A percentile compares a stretch with the other conserved stretches of the same genome.
Conservation (phyloP, 1,140 invertebrate genomes). For the Cydia strobilella region DNA sequence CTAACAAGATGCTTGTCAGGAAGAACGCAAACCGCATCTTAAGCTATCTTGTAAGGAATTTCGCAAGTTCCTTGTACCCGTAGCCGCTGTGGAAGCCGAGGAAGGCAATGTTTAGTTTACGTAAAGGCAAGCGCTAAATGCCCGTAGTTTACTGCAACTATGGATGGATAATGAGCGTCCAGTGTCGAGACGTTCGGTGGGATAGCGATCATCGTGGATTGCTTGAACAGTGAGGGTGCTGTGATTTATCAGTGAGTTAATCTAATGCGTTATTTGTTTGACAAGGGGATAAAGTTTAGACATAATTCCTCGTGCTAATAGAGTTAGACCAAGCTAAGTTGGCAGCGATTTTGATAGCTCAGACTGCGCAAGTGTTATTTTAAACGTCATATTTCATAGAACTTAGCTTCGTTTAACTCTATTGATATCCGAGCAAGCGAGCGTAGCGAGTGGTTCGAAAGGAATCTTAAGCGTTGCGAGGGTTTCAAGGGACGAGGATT, state of each 20-base stretch:
- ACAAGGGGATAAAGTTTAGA: too few species aligned
- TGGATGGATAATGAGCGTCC: not conserved
- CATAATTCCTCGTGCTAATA: not conserved
- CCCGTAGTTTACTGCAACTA: not conserved
- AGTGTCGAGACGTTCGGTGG: constrained; percentile 3
- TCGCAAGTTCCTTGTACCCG: constrained; percentile 27
- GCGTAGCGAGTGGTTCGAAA: too few species aligned
- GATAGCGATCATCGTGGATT: not conserved
- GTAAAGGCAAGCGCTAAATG: constrained; percentile 28
- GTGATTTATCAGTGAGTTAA: not conserved
- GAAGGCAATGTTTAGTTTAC: constrained; percentile 32
- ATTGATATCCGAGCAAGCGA: too few species aligned
- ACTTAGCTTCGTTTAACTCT: too few species aligned
- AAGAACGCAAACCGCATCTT: constrained; percentile 27
- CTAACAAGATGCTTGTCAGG: constrained; percentile 15
- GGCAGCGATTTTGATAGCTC: too few species aligned
- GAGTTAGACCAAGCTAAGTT: too few species aligned
- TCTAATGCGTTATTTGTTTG: too few species aligned
- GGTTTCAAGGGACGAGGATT: too few species aligned
- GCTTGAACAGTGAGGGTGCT: not conserved
- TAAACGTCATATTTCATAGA: too few species aligned
- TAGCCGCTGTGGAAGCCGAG: not conserved
- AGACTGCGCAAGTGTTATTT: too few species aligned
- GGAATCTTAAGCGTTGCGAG: too few species aligned
- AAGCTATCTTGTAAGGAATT: constrained; percentile 19